Evolutionary conservation across 2,888 invertebrate genomes (phyloP).

Genomic region (Nowickia ferox): DNA sequence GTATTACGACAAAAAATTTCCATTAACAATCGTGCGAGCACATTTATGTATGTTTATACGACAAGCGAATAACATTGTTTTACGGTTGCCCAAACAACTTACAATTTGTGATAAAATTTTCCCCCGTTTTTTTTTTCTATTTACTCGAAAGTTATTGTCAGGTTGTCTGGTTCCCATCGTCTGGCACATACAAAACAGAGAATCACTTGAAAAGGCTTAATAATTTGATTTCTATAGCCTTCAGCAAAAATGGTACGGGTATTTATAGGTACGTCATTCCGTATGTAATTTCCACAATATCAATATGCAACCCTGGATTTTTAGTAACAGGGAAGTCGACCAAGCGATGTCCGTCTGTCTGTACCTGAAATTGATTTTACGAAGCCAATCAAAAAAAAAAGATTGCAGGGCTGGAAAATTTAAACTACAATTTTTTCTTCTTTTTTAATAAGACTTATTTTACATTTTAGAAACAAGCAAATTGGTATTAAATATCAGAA

Average conservation of each 20-base stretch:
- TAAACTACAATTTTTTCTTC: no score
- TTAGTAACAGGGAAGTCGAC: no score
- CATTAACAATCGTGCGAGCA: constrained; percentile 8
- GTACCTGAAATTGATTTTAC: no score
- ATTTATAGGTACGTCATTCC: no score
- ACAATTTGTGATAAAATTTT: not conserved
- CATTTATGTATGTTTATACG: not conserved
- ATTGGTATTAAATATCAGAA: no score
- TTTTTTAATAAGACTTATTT: no score
- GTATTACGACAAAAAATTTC: constrained; percentile 7
- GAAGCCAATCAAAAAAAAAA: not conserved
- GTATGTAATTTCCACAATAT: no score
- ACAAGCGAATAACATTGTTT: constrained; percentile 64
- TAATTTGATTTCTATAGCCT: not conserved
- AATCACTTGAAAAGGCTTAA: constrained; percentile 9
- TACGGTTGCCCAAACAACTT: constrained; percentile 40
- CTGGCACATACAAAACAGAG: constrained; percentile 22
- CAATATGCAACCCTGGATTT: no score
- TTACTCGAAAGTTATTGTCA: constrained; percentile 25
- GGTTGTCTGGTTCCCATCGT: constrained; percentile 57
- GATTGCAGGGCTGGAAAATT: no score
- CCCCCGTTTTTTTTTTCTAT: constrained; percentile 16
- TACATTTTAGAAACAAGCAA: no score
- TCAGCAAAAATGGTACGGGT: no score
- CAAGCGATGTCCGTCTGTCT: no score